Evolutionary conservation across 1,140 invertebrate species (phyloP), one percentile per base, ranked within the genome.

Genomic region (Ceratosolen fusciceps): DNA sequence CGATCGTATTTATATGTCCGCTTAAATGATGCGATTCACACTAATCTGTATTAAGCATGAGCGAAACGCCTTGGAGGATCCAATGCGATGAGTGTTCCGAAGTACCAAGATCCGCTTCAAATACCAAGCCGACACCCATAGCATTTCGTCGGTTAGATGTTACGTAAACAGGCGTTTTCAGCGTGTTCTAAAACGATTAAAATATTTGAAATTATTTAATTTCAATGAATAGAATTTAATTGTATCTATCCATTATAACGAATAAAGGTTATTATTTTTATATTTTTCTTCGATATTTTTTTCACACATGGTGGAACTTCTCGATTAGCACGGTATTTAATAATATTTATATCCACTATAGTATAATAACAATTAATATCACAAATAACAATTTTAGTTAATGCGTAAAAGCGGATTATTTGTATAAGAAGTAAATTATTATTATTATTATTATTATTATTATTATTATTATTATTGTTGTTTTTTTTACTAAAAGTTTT

Each of bases 111-210:
- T 98, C 94, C 0, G 96, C 95, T 89, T 97, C 96, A 88, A 98
- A 97, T 16, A 98, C 95, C 9, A 97, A 91, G 52, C 96, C 96
- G n/a, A 95, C 94, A 1, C 96, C 96, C 95, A 97, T 96, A 0
- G 96, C 95, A 87, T 97, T 96, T 75, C 96, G 91, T 76, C 96
- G 91, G 82, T 93, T 89, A 1, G 95, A 96, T 5, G 96, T 98
- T 1, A 94, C 96, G 85, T 98, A 98, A 2, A 98, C 96, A 0
- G 97, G 96, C 0, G 95, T 95, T 81, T 93, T 92, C 68, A 96
- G 92, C 0, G 96, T 97, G 86, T 97, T 96, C 94, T 96, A 71
- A 29, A 60, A 16, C 24, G n/a, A n/a, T n/a, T 47, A 74, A 62
- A 60, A 43, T 47, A 9, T 47, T 47, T 9, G 7, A 47, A 47